Base-by-base conservation (phyloP, 2,113 vertebrate species). In the Galemys pyrenaicus region DNA sequence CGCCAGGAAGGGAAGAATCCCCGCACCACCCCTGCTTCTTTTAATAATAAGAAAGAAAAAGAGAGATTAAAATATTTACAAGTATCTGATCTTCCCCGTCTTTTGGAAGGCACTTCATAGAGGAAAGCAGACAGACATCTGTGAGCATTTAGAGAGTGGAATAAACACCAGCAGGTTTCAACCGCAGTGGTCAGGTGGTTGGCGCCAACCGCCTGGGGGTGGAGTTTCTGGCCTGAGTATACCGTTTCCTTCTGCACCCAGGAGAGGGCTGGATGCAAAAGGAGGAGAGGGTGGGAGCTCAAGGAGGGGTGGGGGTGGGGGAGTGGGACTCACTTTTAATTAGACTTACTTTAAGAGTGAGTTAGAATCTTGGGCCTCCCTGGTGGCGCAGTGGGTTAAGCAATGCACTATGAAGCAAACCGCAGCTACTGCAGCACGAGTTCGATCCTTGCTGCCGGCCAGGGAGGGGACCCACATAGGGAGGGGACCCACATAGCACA, bases 61-160 rank as follows among this genome's bases (percentile, higher is more conserved):
- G 77, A 71, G 60, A 84, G 54, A 90, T 96, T 90, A 82, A 82
- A 91, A 51, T 95, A 93, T 84, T 95, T 95, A 88, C 89, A 79
- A 87, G 90, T 54, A 56, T 77, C 92, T 84, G 51, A 91, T 87
- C 62, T 35, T 44, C 49, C 35, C 37, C 44, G n/a, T 51, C 17
- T 83, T 60, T 41, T 44, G 62, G 95, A 64, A 94, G 64, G 82
- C 82, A 60, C 51, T 44, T 19, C 22, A 56, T 9, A 86, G 82
- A 67, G 0, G n/a, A 62, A 83, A 93, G 90, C 89, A 94, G 89
- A 58, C 73, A 67, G 86, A 92, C 20, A 70, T 87, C 95, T 92
- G 95, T 35, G 92, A 92, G 68, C 71, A 2, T n/a, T 95, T 75
- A 90, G 71, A 64, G 37, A 60, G 6, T 4, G 7, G 95, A 20